Conservation (phyloP, 1,140 invertebrate species). For the Drosophila watanabei region DNA sequence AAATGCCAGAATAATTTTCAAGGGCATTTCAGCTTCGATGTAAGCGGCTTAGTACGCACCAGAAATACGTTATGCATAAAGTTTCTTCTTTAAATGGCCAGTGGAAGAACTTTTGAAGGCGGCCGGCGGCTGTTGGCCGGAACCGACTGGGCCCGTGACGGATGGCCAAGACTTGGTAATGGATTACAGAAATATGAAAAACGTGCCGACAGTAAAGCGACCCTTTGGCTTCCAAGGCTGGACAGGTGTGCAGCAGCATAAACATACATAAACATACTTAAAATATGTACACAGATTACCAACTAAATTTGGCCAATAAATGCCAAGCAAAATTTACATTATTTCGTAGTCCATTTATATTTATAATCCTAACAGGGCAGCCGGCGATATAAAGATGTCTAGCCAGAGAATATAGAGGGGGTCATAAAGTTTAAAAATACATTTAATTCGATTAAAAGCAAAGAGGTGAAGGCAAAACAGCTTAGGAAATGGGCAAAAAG, state of each 20-base stretch:
- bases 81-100: slow-evolving; percentile 42
- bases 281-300: slow-evolving; percentile 68
- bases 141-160: slow-evolving; percentile 27
- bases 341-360: slow-evolving; percentile 44
- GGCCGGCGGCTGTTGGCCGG: slow-evolving; percentile 19
- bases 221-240: slow-evolving; percentile 33
- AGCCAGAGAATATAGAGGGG: slow-evolving; percentile 15
- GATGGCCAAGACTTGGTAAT: slow-evolving; percentile 49
- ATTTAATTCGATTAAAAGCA: slow-evolving; percentile 57
- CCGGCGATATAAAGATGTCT: slow-evolving; percentile 20
- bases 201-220: slow-evolving; percentile 53
- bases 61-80: slow-evolving; percentile 40
- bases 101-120: slow-evolving; percentile 28
- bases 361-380: slow-evolving; percentile 56
- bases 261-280: slow-evolving; percentile 38
- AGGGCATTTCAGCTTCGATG: slow-evolving; percentile 30
- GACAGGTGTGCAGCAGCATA: slow-evolving; percentile 27
- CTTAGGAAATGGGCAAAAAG: background rate
- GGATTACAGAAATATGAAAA: slow-evolving; percentile 59
- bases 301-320: slow-evolving; percentile 47
- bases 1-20: slow-evolving; percentile 14
- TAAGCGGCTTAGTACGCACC: slow-evolving; percentile 19
- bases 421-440: slow-evolving; percentile 72
- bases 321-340: slow-evolving; percentile 60
- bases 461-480: slow-evolving; percentile 5